Conservation (phyloP, 2,888 invertebrate genomes). For the Pandemis corylana region DNA sequence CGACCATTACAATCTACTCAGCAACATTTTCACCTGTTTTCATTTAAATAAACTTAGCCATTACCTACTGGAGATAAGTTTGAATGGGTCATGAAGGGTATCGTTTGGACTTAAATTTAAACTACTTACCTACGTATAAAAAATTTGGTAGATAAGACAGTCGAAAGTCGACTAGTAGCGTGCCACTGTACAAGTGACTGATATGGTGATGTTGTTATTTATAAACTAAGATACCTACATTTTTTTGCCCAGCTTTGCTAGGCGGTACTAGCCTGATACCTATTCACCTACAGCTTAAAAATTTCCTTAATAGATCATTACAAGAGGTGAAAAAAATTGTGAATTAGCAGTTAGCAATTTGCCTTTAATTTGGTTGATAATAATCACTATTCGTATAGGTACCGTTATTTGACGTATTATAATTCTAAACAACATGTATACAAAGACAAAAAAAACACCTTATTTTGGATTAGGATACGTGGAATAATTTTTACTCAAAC, state of each 20-base stretch:
- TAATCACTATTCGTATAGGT: no score
- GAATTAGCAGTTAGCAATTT: background rate
- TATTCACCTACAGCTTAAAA: no score
- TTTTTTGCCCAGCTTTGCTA: no score
- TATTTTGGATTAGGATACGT: background rate
- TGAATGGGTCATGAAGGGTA: constrained; percentile 7
- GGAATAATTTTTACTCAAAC: background rate
- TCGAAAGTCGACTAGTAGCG: background rate
- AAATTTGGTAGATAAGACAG: background rate
- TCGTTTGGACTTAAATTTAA: background rate
- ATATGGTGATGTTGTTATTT: no score
- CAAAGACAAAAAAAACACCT: background rate
- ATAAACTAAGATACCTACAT: no score
- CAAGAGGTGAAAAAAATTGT: background rate
- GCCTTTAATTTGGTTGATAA: no score
- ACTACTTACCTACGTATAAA: background rate
- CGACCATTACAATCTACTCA: constrained; percentile 64
- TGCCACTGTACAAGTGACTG: background rate
- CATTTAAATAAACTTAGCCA: constrained; percentile 39
- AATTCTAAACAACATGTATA: no score
- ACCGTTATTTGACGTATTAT: no score
- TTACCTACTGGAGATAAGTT: constrained; percentile 7
- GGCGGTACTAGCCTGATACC: no score
- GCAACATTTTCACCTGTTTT: constrained; percentile 52
- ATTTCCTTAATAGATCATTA: background rate